phyloP scores from a whole-genome alignment of 1,140 invertebrate species.

The Rhagoletis zephyria region DNA sequence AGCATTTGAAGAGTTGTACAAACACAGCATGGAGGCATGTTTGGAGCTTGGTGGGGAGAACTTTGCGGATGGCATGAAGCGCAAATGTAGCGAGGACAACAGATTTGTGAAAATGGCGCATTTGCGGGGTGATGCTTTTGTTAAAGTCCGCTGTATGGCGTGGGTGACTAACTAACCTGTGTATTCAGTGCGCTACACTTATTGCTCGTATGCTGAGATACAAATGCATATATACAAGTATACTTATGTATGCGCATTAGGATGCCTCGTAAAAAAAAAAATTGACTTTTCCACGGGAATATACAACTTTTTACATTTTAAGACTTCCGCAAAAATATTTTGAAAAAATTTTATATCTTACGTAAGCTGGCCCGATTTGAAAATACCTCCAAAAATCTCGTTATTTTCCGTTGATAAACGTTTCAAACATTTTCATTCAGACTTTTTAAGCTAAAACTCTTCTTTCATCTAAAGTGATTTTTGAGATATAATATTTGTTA shows the following conservation, averaged over 20 bases:
- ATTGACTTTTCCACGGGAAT: no score
- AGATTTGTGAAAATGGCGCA: constrained; percentile 51
- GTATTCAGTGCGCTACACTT: constrained; percentile 36
- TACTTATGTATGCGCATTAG: not conserved
- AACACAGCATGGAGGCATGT: not conserved
- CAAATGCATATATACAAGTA: not conserved
- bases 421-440: no score
- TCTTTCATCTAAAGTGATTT: no score
- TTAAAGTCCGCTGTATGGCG: not conserved
- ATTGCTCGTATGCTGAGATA: constrained; percentile 16
- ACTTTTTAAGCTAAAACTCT: no score
- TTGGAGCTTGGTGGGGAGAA: not conserved
- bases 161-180: not conserved
- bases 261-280: no score
- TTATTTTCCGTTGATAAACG: no score
- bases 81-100: constrained; percentile 28
- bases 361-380: no score
- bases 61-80: not conserved
- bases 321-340: no score
- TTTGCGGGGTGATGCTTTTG: not conserved
- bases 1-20: not conserved
- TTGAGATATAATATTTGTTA: no score
- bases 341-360: no score
- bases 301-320: no score
- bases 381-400: no score